A percentile compares a stretch with the other conserved stretches of the same genome.
phyloP scores from a whole-genome alignment of 2,888 invertebrate species.

The Saturnia japonica region DNA sequence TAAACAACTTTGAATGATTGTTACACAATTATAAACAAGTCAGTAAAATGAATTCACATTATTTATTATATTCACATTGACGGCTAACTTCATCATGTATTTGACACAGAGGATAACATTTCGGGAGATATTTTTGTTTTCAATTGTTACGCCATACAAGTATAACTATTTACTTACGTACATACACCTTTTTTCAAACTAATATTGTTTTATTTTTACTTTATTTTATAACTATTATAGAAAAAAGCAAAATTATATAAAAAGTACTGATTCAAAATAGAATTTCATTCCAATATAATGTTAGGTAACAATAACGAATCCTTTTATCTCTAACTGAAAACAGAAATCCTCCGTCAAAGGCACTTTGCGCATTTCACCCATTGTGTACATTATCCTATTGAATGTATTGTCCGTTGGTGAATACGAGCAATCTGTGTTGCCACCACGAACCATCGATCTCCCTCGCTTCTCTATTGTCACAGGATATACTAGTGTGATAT shows the following conservation, averaged over 20 bases:
- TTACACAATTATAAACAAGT: too few relatives aligned
- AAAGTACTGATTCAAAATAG: background rate
- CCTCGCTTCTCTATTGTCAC: slow-evolving; percentile 25
- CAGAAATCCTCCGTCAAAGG: slow-evolving; percentile 27
- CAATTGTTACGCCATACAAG: too few relatives aligned
- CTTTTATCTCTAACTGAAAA: slow-evolving; percentile 1
- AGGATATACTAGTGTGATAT: slow-evolving; percentile 20
- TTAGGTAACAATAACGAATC: background rate
- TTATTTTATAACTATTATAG: too few relatives aligned
- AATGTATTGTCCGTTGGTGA: slow-evolving; percentile 48
- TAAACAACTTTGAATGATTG: too few relatives aligned
- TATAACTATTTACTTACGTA: too few relatives aligned
- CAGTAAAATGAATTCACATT: too few relatives aligned
- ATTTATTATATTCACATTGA: too few relatives aligned
- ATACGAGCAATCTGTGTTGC: slow-evolving; percentile 43
- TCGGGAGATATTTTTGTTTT: too few relatives aligned
- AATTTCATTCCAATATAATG: background rate
- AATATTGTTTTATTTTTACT: too few relatives aligned
- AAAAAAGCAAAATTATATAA: background rate
- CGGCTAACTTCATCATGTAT: too few relatives aligned
- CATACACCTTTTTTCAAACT: too few relatives aligned
- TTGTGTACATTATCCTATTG: slow-evolving; percentile 45
- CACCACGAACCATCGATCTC: slow-evolving; percentile 36
- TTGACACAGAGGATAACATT: too few relatives aligned
- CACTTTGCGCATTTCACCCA: slow-evolving; percentile 45